Evolutionary conservation across 2,113 vertebrate species (phyloP).

Genomic region (Sapajus apella): DNA sequence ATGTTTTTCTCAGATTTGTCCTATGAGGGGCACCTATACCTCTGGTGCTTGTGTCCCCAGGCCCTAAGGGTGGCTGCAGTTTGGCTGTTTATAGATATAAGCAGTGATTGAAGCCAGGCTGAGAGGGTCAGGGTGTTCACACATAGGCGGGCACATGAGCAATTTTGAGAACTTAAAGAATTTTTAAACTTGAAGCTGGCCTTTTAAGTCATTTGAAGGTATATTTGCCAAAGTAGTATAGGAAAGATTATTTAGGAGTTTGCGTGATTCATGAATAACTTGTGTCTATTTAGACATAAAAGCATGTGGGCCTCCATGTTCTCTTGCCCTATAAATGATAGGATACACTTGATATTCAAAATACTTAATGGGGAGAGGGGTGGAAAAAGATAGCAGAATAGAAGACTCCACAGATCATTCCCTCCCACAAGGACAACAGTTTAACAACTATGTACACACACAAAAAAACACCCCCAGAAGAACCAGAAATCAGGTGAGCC

Average conservation of each 20-base stretch:
- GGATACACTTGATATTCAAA: not conserved
- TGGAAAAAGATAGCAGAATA: too few species aligned
- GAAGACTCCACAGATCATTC: too few species aligned
- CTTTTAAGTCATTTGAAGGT: not conserved
- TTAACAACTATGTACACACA: too few species aligned
- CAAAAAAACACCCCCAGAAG: too few species aligned
- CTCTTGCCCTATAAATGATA: not conserved
- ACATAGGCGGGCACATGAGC: rapidly evolving
- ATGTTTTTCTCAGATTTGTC: not conserved
- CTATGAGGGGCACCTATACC: rapidly evolving
- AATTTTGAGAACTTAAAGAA: not conserved
- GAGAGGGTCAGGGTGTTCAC: not conserved
- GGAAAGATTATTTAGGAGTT: not conserved
- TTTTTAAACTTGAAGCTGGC: not conserved
- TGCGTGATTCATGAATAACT: not conserved
- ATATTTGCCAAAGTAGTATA: not conserved
- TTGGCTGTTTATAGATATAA: not conserved
- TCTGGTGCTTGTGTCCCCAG: too few species aligned
- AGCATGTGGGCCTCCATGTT: not conserved
- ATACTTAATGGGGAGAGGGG: not conserved
- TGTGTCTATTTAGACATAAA: not conserved
- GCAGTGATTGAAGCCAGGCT: not conserved
- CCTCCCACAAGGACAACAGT: too few species aligned
- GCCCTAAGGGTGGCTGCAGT: not conserved
- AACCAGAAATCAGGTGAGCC: too few species aligned